These are phyloP conservation scores for Zalophus californianus DNA, from an alignment of 2,797 vertebrate species.

Conservation along the genomic window DNA sequence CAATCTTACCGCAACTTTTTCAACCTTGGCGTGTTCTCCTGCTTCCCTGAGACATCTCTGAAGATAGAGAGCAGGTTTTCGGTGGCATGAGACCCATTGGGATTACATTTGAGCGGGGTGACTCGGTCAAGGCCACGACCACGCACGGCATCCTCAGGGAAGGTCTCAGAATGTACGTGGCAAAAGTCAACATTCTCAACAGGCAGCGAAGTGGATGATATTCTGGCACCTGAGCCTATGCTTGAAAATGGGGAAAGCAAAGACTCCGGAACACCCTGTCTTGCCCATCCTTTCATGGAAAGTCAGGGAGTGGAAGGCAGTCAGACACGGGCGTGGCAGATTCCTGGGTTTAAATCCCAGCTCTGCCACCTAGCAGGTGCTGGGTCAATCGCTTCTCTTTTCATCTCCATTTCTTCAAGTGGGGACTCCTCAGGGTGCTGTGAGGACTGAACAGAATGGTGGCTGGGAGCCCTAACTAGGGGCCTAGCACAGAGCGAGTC, in stretches of 20 bases:
- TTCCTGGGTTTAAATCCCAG: background rate
- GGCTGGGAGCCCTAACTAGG: background rate
- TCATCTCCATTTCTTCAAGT: background rate
- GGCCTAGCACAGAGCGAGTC: no score
- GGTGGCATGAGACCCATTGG: background rate
- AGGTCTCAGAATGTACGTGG: background rate
- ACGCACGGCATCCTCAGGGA: background rate
- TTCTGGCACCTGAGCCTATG: rapidly evolving
- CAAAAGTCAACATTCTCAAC: background rate
- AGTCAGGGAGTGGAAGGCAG: background rate
- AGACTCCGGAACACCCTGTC: background rate
- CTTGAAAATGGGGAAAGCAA: background rate
- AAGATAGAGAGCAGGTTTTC: background rate
- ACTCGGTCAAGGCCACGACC: background rate
- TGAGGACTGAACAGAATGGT: background rate
- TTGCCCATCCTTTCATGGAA: background rate
- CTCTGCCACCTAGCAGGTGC: background rate
- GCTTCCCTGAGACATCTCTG: background rate
- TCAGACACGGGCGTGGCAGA: background rate
- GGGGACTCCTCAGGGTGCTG: background rate
- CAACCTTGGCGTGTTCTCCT: background rate
- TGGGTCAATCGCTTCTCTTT: background rate
- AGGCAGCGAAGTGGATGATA: background rate
- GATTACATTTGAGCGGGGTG: background rate
- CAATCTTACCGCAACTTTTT: background rate